A percentile compares a stretch with the other conserved stretches of the same genome.
phyloP scores from a whole-genome alignment of 2,113 vertebrate species.

The Cinclus cinclus region DNA sequence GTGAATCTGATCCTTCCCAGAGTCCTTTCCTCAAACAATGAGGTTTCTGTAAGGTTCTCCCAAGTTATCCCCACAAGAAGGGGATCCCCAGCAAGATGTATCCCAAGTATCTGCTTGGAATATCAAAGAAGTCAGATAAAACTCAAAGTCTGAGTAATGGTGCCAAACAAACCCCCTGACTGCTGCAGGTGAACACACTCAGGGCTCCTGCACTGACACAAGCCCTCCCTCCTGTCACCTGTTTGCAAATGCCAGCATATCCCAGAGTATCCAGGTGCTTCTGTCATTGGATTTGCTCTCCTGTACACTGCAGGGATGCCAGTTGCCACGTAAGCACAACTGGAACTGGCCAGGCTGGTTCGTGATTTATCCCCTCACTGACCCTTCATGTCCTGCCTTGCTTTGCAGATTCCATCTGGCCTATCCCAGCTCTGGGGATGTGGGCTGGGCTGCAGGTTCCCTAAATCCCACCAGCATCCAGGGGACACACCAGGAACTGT shows the following conservation, averaged over 20 bases:
- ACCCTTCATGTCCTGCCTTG: neutral
- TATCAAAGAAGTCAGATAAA: neutral
- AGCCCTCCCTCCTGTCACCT: neutral
- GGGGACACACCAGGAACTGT: neutral
- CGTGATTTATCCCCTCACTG: neutral
- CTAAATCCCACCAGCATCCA: neutral
- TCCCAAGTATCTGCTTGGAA: neutral
- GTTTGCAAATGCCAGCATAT: neutral
- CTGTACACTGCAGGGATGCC: neutral
- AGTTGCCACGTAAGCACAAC: fast-evolving
- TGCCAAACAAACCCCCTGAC: neutral
- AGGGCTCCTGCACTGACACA: neutral
- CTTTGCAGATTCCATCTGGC: neutral
- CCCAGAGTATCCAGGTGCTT: neutral
- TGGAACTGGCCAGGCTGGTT: neutral
- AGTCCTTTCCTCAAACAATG: neutral
- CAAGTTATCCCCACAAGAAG: neutral
- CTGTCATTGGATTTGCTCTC: neutral
- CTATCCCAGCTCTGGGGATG: neutral
- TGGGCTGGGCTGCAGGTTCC: neutral
- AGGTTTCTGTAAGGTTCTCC: neutral
- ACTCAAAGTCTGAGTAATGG: neutral
- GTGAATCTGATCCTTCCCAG: neutral
- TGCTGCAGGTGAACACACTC: neutral
- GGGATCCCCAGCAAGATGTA: neutral